Evolutionary conservation across 2,888 invertebrate genomes (phyloP).

Genomic region (Rhogogaster chlorosoma): DNA sequence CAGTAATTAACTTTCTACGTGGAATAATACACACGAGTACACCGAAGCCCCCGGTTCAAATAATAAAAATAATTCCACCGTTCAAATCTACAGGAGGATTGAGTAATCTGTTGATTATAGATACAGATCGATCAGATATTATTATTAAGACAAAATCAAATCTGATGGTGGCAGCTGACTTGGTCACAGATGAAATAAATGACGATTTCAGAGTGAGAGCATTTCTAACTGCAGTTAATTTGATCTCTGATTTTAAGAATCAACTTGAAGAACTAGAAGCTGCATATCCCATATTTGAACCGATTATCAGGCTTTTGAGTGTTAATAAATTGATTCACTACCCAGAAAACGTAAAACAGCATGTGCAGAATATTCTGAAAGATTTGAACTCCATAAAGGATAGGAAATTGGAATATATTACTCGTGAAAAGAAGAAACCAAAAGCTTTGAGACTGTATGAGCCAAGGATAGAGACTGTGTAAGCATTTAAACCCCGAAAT

Average conservation of each 20-base stretch:
- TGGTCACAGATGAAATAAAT: constrained; percentile 79
- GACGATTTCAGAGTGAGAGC: constrained; percentile 84
- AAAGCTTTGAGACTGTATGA: constrained; percentile 92
- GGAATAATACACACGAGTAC: constrained; percentile 88
- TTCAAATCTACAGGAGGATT: constrained; percentile 82
- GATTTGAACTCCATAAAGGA: constrained; percentile 79
- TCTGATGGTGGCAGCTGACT: constrained; percentile 81
- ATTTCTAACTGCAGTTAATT: constrained; percentile 80
- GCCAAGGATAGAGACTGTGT: constrained; percentile 92
- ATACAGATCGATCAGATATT: constrained; percentile 77
- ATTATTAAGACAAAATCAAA: constrained; percentile 64
- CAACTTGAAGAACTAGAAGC: constrained; percentile 69
- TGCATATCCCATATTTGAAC: constrained; percentile 69
- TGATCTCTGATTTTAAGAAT: constrained; percentile 81
- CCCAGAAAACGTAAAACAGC: constrained; percentile 80
- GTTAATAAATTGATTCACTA: constrained; percentile 73
- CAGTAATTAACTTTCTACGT: constrained; percentile 88
- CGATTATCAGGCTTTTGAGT: constrained; percentile 55
- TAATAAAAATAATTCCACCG: constrained; percentile 84
- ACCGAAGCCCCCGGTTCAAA: constrained; percentile 81
- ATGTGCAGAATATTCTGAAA: constrained; percentile 77
- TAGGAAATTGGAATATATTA: constrained; percentile 81
- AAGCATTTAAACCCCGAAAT: constrained; percentile 77
- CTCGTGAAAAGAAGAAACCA: constrained; percentile 85
- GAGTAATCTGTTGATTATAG: constrained; percentile 82